These are phyloP conservation scores for Ips typographus DNA, from an alignment of 1,140 invertebrate genomes.

Conservation along the genomic window DNA sequence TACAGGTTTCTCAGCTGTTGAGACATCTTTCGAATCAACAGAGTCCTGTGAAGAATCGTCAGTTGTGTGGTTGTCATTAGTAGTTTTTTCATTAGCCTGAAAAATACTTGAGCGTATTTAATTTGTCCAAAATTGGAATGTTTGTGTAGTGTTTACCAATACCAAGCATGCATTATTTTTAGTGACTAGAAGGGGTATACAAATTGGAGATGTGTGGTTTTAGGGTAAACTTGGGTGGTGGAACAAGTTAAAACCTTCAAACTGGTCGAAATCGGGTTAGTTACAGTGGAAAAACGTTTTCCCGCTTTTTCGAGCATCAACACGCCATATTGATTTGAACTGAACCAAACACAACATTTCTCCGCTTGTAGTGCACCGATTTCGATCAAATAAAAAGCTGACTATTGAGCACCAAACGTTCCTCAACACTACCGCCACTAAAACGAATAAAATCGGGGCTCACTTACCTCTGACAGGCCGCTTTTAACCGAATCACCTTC, in stretches of 20 bases:
- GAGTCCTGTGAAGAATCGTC: conserved; percentile 46
- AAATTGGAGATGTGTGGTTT: no score
- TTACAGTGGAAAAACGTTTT: conserved; percentile 42
- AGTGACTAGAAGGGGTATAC: no score
- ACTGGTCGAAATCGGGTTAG: background rate
- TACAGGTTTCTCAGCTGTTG: conserved; percentile 28
- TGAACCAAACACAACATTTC: conserved; percentile 46
- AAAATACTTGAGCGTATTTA: background rate
- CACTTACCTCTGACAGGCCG: conserved; percentile 46
- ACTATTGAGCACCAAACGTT: background rate
- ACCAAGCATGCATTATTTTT: no score
- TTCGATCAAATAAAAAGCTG: conserved; percentile 21
- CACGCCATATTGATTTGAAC: conserved; percentile 50
- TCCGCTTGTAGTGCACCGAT: conserved; percentile 13
- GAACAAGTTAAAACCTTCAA: no score
- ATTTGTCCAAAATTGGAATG: no score
- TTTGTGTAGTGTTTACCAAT: no score
- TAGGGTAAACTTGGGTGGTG: no score
- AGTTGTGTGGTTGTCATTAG: conserved; percentile 41
- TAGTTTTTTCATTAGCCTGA: conserved; percentile 43
- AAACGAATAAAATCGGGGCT: background rate
- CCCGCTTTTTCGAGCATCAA: conserved; percentile 53
- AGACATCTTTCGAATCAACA: conserved; percentile 35
- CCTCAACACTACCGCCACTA: background rate
- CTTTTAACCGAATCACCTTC: conserved; percentile 51